Evolutionary conservation across 2,113 vertebrate genomes (phyloP).

Genomic region (Hassar affinis): DNA sequence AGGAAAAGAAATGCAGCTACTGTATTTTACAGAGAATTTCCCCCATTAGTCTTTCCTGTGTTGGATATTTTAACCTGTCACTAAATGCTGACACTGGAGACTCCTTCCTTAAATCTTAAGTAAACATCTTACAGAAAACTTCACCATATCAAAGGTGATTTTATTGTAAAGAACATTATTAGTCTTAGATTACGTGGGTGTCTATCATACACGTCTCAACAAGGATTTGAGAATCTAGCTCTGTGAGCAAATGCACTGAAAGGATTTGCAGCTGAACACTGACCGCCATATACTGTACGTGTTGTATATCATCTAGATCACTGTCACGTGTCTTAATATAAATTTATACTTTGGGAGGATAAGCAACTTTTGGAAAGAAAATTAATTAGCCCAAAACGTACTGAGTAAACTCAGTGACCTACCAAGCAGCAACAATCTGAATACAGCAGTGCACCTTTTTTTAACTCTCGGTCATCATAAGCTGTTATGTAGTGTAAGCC

Average conservation of each 20-base stretch:
- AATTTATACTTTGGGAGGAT: not conserved
- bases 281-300: not conserved
- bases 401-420: not conserved
- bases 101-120: not conserved
- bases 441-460: not conserved
- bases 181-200: no score
- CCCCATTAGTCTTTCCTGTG: not conserved
- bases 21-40: not conserved
- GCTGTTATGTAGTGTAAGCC: not conserved
- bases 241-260: not conserved
- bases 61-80: not conserved
- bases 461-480: not conserved
- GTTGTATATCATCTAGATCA: not conserved
- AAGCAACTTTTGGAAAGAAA: no score
- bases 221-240: not conserved
- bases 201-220: no score
- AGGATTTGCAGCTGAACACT: not conserved
- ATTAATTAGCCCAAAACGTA: not conserved
- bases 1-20: not conserved
- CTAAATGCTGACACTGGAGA: not conserved
- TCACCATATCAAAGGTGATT: not conserved
- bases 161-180: not conserved
- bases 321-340: not conserved
- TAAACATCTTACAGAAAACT: not conserved
- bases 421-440: not conserved